Evolutionary conservation across 2,113 vertebrate genomes (phyloP).

Genomic region (Egretta garzetta): DNA sequence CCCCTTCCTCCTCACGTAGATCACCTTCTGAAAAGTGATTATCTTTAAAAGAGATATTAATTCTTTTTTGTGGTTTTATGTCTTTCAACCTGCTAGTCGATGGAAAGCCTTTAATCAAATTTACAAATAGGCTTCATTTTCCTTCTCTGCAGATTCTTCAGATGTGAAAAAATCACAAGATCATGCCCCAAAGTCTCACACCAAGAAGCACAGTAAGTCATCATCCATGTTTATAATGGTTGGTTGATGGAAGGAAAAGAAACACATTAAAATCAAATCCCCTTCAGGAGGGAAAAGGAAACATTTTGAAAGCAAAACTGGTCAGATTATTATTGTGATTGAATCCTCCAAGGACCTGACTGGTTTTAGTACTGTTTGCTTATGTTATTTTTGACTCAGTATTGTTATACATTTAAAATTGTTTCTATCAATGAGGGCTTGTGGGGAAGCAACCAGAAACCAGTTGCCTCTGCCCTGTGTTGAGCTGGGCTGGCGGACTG

Average conservation of each 20-base stretch:
- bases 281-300: background rate
- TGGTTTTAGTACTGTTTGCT: background rate
- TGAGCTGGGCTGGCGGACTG: background rate
- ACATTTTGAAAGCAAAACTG: background rate
- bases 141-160: slow-evolving; percentile 69
- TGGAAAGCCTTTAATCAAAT: slow-evolving; percentile 42
- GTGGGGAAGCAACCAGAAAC: background rate
- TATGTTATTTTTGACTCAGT: background rate
- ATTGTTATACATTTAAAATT: background rate
- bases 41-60: slow-evolving; percentile 63
- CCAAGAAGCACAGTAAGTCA: slow-evolving; percentile 93
- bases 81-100: slow-evolving; percentile 6
- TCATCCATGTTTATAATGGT: background rate
- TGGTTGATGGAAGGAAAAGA: background rate
- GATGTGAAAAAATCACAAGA: slow-evolving; percentile 84
- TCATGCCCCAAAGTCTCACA: slow-evolving; percentile 78
- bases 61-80: slow-evolving; percentile 70
- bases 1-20: slow-evolving; percentile 41
- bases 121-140: slow-evolving; percentile 55
- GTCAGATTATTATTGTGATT: background rate
- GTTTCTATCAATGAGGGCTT: background rate
- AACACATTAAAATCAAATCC: background rate
- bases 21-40: slow-evolving; percentile 49
- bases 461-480: background rate
- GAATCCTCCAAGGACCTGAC: background rate